Conservation (phyloP, 2,113 vertebrate species). For the Riparia riparia region DNA sequence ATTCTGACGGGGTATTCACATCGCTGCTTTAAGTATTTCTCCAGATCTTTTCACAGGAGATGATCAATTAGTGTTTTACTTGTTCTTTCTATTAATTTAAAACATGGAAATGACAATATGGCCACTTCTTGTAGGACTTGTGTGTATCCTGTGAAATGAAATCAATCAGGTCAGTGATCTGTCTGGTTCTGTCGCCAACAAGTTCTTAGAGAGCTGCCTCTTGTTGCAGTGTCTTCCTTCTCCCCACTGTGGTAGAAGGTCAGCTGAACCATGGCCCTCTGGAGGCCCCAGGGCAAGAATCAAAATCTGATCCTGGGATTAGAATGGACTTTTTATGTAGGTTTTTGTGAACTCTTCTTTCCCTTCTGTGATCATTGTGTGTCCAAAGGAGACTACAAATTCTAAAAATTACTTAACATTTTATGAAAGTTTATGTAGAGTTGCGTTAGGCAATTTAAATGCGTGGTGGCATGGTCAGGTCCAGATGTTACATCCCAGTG, state of each 20-base stretch:
- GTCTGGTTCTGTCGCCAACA: not conserved
- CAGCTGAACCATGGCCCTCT: not conserved
- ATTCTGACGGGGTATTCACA: slow-evolving; percentile 45
- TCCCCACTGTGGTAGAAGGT: not conserved
- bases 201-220: not conserved
- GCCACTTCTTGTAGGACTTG: not conserved
- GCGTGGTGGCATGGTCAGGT: not conserved
- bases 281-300: not conserved
- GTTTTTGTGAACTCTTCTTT: not conserved
- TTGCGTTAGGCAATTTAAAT: not conserved
- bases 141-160: not conserved
- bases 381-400: not conserved
- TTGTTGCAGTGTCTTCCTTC: not conserved
- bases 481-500: not conserved
- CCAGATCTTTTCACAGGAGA: not conserved
- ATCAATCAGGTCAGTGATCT: not conserved
- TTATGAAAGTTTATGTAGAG: not conserved
- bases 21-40: slow-evolving; percentile 37
- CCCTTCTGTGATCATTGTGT: not conserved
- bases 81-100: not conserved
- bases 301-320: not conserved
- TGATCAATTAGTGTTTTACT: slow-evolving; percentile 41
- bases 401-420: not conserved
- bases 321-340: not conserved
- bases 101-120: not conserved